Evolutionary conservation across 2,113 vertebrate species (phyloP).

Genomic region (Petrocephalus zakoni): DNA sequence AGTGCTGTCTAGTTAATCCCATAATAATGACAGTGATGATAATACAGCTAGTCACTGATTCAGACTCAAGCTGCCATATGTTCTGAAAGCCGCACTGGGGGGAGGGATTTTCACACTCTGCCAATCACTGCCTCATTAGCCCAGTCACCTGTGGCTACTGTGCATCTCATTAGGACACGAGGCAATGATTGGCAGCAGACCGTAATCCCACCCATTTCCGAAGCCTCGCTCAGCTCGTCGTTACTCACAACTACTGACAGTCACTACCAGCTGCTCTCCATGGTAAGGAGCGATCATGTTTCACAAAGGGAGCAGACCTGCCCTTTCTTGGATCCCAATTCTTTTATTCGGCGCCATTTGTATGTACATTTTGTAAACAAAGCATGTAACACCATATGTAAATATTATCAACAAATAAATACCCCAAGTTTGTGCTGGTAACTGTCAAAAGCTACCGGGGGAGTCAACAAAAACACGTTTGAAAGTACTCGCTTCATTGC

Average conservation of each 20-base stretch:
- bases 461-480: background rate
- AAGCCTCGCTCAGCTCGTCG: too few species aligned
- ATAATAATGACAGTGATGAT: constrained; percentile 5
- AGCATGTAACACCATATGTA: background rate
- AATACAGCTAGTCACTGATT: background rate
- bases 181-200: too few species aligned
- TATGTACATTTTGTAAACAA: background rate
- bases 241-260: too few species aligned
- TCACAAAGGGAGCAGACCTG: too few species aligned
- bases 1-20: background rate
- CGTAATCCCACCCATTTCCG: too few species aligned
- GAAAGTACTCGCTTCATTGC: background rate
- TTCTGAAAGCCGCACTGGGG: background rate
- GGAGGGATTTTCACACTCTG: background rate
- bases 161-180: too few species aligned
- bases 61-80: constrained; percentile 2
- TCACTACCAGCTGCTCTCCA: too few species aligned
- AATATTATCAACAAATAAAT: background rate
- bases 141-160: background rate
- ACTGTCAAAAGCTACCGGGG: background rate
- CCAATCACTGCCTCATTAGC: background rate
- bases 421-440: constrained; percentile 1
- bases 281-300: too few species aligned
- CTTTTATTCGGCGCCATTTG: background rate
- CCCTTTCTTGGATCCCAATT: background rate